A percentile compares a stretch with the other conserved stretches of the same genome.
phyloP scores from a whole-genome alignment of 1,140 invertebrate species.

The Bombyx mori region DNA sequence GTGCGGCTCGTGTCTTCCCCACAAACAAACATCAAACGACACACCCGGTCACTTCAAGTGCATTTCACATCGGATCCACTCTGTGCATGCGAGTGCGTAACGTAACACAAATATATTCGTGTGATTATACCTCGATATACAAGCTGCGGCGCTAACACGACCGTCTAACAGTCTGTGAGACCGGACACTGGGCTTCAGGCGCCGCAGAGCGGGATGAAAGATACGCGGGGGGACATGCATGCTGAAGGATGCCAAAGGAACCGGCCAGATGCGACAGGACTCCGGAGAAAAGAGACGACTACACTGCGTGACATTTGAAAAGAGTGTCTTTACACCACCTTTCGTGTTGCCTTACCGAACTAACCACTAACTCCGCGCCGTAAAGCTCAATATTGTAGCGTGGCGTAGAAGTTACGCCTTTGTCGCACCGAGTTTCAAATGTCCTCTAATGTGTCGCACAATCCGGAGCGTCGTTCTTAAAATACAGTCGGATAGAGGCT shows the following conservation, averaged over 20 bases:
- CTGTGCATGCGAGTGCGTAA: slow-evolving; percentile 35
- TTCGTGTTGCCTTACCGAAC: slow-evolving; percentile 12
- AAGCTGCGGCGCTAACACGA: slow-evolving; percentile 37
- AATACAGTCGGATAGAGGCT: slow-evolving; percentile 26
- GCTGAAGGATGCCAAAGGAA: slow-evolving; percentile 67
- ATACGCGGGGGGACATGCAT: slow-evolving; percentile 57
- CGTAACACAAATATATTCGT: slow-evolving; percentile 38
- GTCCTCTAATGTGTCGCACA: slow-evolving; percentile 67
- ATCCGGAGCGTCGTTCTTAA: slow-evolving; percentile 50
- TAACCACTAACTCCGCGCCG: neutral
- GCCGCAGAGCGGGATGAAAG: slow-evolving; percentile 58
- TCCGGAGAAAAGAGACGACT: slow-evolving; percentile 68
- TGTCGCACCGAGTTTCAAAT: slow-evolving; percentile 27
- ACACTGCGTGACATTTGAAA: slow-evolving; percentile 69
- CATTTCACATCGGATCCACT: slow-evolving; percentile 51
- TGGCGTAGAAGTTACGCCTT: slow-evolving; percentile 18
- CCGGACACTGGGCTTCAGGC: slow-evolving; percentile 61
- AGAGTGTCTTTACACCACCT: slow-evolving; percentile 61
- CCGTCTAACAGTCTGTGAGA: slow-evolving; percentile 46
- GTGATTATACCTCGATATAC: slow-evolving; percentile 13
- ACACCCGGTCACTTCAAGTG: slow-evolving; percentile 52
- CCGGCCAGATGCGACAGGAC: slow-evolving; percentile 66
- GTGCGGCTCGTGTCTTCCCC: slow-evolving; percentile 37
- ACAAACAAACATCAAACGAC: slow-evolving; percentile 46
- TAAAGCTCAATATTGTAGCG: slow-evolving; percentile 23